Conservation (phyloP, 2,797 vertebrate genomes). For the Bovichtus diacanthus region DNA sequence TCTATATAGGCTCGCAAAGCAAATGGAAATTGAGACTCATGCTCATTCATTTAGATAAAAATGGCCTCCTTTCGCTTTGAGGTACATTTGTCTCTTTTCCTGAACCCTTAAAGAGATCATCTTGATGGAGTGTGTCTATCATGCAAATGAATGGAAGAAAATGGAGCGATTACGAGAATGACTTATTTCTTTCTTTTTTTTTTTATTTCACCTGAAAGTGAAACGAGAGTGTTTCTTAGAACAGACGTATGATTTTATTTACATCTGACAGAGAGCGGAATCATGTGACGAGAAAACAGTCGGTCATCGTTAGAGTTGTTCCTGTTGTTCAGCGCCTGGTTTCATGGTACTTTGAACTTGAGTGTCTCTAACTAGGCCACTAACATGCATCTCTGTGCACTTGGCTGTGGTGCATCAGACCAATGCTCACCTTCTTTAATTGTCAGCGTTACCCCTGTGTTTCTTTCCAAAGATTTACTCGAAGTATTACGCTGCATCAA, state of each 20-base stretch:
- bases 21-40: slow-evolving; percentile 56
- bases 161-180: neutral
- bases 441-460: neutral
- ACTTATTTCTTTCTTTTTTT: slow-evolving; percentile 1
- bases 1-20: slow-evolving; percentile 40
- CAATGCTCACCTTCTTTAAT: slow-evolving; percentile 25
- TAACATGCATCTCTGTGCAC: slow-evolving; percentile 22
- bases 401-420: slow-evolving; percentile 33
- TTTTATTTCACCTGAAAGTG: neutral
- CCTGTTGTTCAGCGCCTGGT: neutral
- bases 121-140: neutral
- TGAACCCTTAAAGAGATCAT: slow-evolving; percentile 10
- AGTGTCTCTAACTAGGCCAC: slow-evolving; percentile 22
- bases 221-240: neutral
- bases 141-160: slow-evolving; percentile 11
- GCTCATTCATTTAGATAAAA: slow-evolving; percentile 24
- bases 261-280: neutral
- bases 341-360: slow-evolving; percentile 1
- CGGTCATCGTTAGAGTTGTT: neutral
- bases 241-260: slow-evolving; percentile 1
- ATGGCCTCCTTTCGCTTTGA: neutral
- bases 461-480: slow-evolving; percentile 27
- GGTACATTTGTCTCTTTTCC: slow-evolving; percentile 12
- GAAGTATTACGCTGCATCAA: slow-evolving; percentile 1
- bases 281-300: neutral